phyloP scores from a whole-genome alignment of 2,113 vertebrate genomes.

The Equus przewalskii region DNA sequence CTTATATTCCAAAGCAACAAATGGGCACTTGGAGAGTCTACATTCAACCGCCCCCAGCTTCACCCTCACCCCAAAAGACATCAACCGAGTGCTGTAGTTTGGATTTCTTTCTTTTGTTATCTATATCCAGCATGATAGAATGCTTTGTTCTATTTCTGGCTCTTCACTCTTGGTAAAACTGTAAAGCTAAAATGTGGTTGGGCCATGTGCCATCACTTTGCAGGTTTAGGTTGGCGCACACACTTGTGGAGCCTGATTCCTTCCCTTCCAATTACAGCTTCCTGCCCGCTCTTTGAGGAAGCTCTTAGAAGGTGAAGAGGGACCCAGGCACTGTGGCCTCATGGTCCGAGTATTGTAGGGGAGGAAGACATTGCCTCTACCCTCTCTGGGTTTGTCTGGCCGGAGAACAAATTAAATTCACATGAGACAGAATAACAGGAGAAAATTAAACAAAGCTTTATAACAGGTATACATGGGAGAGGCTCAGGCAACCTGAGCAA shows the following conservation, averaged over 20 bases:
- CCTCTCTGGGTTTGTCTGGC: no score
- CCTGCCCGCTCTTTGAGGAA: neutral
- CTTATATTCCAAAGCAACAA: neutral
- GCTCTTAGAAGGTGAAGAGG: neutral
- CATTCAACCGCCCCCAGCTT: neutral
- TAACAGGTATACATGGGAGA: no score
- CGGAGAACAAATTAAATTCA: no score
- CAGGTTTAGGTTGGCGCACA: neutral
- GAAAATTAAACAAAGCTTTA: no score
- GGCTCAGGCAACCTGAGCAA: no score
- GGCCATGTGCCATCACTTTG: neutral
- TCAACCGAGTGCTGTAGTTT: neutral
- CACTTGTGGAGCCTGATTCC: neutral
- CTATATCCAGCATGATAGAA: neutral
- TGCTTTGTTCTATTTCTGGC: slow-evolving; percentile 20
- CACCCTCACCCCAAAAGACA: neutral
- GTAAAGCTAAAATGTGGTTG: neutral
- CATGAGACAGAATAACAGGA: no score
- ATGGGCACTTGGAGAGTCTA: neutral
- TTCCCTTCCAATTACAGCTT: neutral
- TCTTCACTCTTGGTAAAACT: neutral
- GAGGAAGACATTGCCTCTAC: no score
- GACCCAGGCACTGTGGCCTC: neutral
- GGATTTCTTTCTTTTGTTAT: slow-evolving; percentile 51
- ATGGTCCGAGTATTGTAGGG: no score